These are phyloP conservation scores for Philantomba maxwellii DNA, from an alignment of 2,113 vertebrate genomes.

Conservation along the genomic window DNA sequence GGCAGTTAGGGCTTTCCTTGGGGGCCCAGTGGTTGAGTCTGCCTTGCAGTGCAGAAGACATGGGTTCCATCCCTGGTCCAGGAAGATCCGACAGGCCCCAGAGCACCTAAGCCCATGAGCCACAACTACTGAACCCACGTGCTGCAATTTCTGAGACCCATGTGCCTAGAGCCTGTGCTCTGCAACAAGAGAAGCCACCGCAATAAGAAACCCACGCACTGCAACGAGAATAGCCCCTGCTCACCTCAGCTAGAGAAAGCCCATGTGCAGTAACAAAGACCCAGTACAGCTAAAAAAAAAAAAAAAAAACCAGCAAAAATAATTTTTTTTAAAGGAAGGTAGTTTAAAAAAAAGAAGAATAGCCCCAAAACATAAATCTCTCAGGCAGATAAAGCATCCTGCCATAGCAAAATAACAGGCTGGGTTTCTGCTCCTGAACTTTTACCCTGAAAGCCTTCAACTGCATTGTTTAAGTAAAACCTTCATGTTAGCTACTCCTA, in stretches of 20 bases:
- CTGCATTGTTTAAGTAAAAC: not conserved
- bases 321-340: not conserved
- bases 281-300: not conserved
- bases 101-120: not conserved
- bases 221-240: not conserved
- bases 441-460: not conserved
- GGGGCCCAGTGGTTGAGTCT: not conserved
- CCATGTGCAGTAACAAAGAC: not conserved
- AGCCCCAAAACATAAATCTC: not conserved
- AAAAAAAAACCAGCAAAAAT: not conserved
- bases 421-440: not conserved
- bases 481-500: not conserved
- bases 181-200: accelerated
- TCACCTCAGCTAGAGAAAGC: not conserved
- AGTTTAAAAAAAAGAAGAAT: not conserved
- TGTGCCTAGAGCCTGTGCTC: not conserved
- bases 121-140: not conserved
- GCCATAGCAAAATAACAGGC: not conserved
- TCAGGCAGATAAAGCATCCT: not conserved
- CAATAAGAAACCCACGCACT: accelerated
- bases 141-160: not conserved
- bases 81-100: not conserved
- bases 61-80: not conserved
- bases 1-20: not conserved
- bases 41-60: not conserved